These are phyloP conservation scores for Bombyx huttoni DNA, from an alignment of 2,888 invertebrate species.

Conservation along the genomic window DNA sequence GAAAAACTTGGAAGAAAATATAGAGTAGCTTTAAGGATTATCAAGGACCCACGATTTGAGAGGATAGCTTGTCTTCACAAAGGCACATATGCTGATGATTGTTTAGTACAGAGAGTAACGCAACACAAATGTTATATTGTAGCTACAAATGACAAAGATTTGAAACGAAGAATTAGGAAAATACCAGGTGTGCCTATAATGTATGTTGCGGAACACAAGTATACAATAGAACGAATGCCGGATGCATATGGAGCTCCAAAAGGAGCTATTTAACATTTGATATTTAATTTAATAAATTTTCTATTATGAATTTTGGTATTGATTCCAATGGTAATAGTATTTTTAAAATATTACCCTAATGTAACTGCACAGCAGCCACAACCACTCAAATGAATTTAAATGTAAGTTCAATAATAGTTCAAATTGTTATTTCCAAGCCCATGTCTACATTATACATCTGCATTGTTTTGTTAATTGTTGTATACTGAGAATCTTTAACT, in stretches of 20 bases:
- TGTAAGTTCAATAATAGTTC: no score
- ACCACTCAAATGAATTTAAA: no score
- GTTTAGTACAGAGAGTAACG: conserved; percentile 93
- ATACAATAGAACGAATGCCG: conserved; percentile 98
- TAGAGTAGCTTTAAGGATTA: conserved; percentile 92
- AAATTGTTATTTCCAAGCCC: no score
- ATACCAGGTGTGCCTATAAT: conserved; percentile 99
- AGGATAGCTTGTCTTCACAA: conserved; percentile 94
- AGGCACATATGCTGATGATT: conserved; percentile 99
- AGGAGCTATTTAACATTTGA: conserved; percentile 49
- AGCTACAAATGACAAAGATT: conserved; percentile 98
- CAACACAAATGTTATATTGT: conserved; percentile 99
- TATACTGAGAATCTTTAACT: no score
- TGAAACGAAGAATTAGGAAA: conserved; percentile 95
- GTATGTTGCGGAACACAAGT: conserved; percentile 94
- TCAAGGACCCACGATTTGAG: conserved; percentile 95
- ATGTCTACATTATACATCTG: no score
- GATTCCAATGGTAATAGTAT: no score
- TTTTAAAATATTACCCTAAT: no score
- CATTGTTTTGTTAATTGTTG: no score
- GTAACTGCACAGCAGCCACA: no score
- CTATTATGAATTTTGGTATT: background rate
- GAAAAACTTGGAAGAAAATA: conserved; percentile 97
- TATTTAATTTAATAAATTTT: conserved; percentile 3
- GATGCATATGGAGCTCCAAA: conserved; percentile 97